Evolutionary conservation across 2,113 vertebrate species (phyloP).

Genomic region (Sphaerodactylus townsendi): DNA sequence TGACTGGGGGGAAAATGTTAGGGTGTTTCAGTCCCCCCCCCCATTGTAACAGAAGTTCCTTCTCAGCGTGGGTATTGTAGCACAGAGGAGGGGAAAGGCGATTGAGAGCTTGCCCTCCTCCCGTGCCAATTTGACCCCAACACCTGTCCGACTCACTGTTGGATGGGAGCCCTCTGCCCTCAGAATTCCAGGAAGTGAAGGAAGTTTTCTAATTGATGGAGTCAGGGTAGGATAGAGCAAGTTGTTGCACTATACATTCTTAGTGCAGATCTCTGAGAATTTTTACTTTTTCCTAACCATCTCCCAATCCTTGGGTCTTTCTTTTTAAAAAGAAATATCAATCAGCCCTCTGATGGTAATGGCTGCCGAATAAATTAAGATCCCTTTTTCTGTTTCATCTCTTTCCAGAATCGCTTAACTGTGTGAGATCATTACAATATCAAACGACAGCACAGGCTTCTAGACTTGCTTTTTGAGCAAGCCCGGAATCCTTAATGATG

Average conservation of each 20-base stretch:
- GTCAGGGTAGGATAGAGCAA: neutral
- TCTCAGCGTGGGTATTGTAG: no score
- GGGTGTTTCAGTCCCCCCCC: no score
- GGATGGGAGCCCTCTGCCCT: neutral
- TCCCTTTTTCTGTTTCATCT: slow-evolving; percentile 43
- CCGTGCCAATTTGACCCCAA: no score
- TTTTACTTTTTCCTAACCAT: neutral
- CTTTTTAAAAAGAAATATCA: neutral
- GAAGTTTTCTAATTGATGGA: no score
- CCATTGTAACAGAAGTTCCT: no score
- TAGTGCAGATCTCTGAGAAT: neutral
- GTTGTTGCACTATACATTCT: neutral
- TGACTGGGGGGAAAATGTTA: no score
- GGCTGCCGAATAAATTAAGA: slow-evolving; percentile 53
- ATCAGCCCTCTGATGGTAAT: neutral
- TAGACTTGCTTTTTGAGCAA: neutral
- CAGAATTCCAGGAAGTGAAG: neutral
- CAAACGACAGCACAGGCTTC: slow-evolving; percentile 42
- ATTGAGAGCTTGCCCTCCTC: no score
- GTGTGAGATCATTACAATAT: slow-evolving; percentile 36
- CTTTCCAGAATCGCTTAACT: slow-evolving; percentile 50
- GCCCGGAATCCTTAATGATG: slow-evolving; percentile 4
- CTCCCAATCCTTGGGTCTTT: no score
- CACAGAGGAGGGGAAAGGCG: no score
- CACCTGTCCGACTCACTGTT: no score